Base-by-base conservation (phyloP, 2,888 invertebrate species). In the Salpingus planirostris region DNA sequence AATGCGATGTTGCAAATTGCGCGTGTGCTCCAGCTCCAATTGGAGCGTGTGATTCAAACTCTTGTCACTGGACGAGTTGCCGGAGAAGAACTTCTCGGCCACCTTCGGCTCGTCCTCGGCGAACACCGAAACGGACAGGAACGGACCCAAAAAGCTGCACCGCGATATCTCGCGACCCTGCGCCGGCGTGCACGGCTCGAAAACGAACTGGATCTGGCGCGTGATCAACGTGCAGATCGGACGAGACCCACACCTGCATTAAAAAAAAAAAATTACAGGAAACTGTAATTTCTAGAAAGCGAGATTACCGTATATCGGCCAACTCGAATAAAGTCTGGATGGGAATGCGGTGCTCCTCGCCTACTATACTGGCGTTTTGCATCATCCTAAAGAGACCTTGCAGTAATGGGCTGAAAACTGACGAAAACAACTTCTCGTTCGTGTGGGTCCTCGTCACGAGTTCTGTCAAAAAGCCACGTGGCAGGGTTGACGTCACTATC, bases 61-160 rank as follows among this genome's bases (percentile, higher is more conserved):
- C 42, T 77, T 76, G 55, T 82, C 80, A 15, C 70, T 66, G 0
- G 71, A 52, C 1, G 68, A 65, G 38, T 74, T 76, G 2, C 73
- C 73, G 18, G 69, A 66, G 65, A 67, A 72, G 34, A 71, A 51
- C 1, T 50, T 51, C 29, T 50, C 49, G 8, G 48, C 50, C 18
- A 49, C 46, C 44, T 85, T 79, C 0, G 85, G 86, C 60, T 89
- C 87, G 61, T 95, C 95, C 57, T 96, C 95, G 21, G 88, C 90
- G 62, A 95, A 91, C 2, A 93, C 76, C 0, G 95, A 93, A 1
- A 95, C 78, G 6, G 82, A 80, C 43, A 97, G 73, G 65, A 97
- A 95, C 0, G 95, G 90, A 10, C 93, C 95, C 4, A 98, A 73
- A 57, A 80, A 90, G 33, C 90, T 86, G 26, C 84, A 78, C 29